Conservation (phyloP, 1,140 invertebrate genomes). For the Pseudomyrmex concolor region DNA sequence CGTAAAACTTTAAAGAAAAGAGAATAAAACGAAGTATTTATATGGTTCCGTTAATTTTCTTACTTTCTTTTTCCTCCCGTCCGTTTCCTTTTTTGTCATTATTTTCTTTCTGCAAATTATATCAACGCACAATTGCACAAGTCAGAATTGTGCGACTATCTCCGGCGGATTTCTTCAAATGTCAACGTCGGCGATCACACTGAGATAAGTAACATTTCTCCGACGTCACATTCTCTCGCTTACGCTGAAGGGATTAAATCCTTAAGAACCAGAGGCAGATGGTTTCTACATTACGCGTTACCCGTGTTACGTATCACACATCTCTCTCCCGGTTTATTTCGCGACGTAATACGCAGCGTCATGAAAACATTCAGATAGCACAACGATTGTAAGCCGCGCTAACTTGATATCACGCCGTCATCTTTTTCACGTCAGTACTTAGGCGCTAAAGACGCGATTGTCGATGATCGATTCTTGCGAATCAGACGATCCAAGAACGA, state of each 20-base stretch:
- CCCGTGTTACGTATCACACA: conserved; percentile 44
- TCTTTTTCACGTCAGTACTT: conserved; percentile 45
- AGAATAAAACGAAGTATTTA: background rate
- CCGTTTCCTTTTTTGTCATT: conserved; percentile 8
- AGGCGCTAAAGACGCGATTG: conserved; percentile 42
- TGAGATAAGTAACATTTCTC: conserved; percentile 30
- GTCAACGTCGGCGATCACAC: conserved; percentile 46
- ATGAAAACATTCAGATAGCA: conserved; percentile 48
- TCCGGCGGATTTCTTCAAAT: conserved; percentile 49
- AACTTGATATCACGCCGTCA: conserved; percentile 43
- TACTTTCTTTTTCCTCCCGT: background rate
- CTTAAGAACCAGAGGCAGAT: conserved; percentile 50
- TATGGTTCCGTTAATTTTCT: background rate
- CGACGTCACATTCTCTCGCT: conserved; percentile 42
- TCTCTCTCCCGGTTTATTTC: conserved; percentile 31
- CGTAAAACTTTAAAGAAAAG: background rate
- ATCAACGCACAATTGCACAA: conserved; percentile 22
- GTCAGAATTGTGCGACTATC: conserved; percentile 27
- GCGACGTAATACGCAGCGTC: conserved; percentile 42
- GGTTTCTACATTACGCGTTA: conserved; percentile 50
- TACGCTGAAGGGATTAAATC: conserved; percentile 46
- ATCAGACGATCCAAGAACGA: background rate
- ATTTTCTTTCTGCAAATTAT: conserved; percentile 28
- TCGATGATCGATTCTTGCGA: conserved; percentile 32
- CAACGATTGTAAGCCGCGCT: conserved; percentile 25